Percentiles rank a stretch among this genome's conserved stretches.
phyloP scores from a whole-genome alignment of 2,113 vertebrate species.

The Athene noctua region DNA sequence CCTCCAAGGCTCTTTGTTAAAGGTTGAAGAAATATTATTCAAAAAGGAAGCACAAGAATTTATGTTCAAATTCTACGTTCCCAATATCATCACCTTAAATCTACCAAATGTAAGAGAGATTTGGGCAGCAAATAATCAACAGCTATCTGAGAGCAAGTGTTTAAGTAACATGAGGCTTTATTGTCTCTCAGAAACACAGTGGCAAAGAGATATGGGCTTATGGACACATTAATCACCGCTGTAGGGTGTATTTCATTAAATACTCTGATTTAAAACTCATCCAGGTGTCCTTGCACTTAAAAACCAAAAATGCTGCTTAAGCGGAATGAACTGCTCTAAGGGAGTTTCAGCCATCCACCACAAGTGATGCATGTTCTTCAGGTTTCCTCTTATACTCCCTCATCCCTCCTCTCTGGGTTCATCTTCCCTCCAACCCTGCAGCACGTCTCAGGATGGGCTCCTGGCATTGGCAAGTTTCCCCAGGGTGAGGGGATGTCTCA shows the following conservation, averaged over 20 bases:
- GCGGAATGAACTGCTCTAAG: neutral
- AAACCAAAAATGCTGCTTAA: neutral
- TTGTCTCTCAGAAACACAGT: neutral
- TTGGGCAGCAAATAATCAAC: neutral
- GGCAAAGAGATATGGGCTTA: neutral
- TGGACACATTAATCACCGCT: neutral
- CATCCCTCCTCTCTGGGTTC: neutral
- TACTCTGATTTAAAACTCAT: neutral
- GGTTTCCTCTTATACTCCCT: neutral
- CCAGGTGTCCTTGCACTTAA: neutral
- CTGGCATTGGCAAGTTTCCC: neutral
- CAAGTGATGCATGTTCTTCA: neutral
- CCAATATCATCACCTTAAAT: neutral
- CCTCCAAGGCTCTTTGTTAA: neutral
- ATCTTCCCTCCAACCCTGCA: neutral
- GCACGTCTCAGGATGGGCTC: neutral
- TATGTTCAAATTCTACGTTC: neutral
- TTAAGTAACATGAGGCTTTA: neutral
- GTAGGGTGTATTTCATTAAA: neutral
- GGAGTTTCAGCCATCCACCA: neutral
- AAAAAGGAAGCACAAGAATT: neutral
- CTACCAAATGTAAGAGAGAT: neutral
- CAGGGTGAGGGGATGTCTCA: accelerated
- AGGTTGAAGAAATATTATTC: neutral
- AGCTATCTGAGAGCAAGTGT: neutral